Base-by-base conservation (phyloP, 2,797 vertebrate species). In the Thaleichthys pacificus region DNA sequence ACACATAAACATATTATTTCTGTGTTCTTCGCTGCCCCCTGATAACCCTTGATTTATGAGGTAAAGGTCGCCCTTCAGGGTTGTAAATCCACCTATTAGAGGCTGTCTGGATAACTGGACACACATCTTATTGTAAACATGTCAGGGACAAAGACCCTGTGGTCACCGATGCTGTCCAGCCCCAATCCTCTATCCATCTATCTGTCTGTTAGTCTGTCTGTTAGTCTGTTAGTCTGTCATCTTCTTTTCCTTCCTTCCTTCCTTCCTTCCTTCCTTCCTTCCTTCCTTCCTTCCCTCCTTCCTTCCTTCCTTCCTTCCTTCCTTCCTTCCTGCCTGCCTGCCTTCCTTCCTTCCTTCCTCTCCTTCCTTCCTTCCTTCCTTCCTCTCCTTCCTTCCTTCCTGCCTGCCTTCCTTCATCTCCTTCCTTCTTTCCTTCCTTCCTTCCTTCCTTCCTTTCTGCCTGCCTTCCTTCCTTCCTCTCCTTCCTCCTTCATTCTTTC, bases 51-150 rank as follows among this genome's bases (percentile, higher is more conserved):
- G 89, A 87, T 96, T 95, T 96, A 95, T 94, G 94, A 91, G 92
- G 93, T 82, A 92, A 88, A 89, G 91, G 87, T 91, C 92, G 93
- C 93, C 90, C 93, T 93, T 85, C 83, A 91, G 51, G 68, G 89
- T 92, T 91, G 95, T 96, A 94, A 96, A 97, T 96, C 92, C 89
- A 94, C 89, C 89, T 92, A 94, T 96, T 96, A 95, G 94, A 91
- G 89, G 87, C 85, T 89, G 89, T 91, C 93, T 86, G 89, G 92
- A 93, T 94, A 95, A 94, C 94, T 93, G 90, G 91, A 89, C 84
- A 80, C 5, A 8, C 90, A 89, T 89, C 90, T 89, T 24, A 63
- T 84, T 77, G 80, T 35, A 65, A 21, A 47, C 4, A 22, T 64
- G 30, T 62, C 22, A 22, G 38, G 38, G 9, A 60, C 58, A 60